Evolutionary conservation across 2,888 invertebrate species (phyloP), one percentile per base, ranked within the genome.

Genomic region (Stegophylla sp.): DNA sequence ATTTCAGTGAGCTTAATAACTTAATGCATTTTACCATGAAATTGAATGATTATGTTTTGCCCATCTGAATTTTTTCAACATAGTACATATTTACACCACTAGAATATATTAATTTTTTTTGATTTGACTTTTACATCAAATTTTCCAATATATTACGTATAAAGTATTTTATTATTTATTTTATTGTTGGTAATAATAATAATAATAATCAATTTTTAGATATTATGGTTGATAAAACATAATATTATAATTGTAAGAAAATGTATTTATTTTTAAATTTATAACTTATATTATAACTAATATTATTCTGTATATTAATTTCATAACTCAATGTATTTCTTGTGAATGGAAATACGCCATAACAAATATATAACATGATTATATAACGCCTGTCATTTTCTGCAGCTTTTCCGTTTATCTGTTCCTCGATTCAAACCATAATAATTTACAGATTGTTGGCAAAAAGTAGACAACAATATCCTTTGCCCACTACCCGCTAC

Each of bases 361-460:
- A 17, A 74, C 13, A 28, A 48, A 74, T 34, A 74, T 45, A 34
- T 74, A 17, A 17, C n/a, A 13, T 34, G 34, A 51, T 51, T 74
- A 63, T 59, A n/a, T 20, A 17, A 13, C 34, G 28, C 48, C 64
- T 28, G 26, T 75, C 64, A 41, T 64, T 53, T 64, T 53, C 34
- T 41, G 26, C n/a, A n/a, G n/a, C 64, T 26, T 76, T 76, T 41
- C 75, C 43, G 66, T 76, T 76, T 64, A 64, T 64, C 64, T 23
- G 64, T 53, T 75, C 34, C 51, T 53, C 75, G 75, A 53, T 75
- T 75, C 43, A 66, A 66, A 64, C 75, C 53, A 79, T 79, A 79
- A 79, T 79, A 79, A 79, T 71, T 79, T 79, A 69, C 51, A 61
- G 59, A 61, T 79, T 61, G 71, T 79, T 79, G 79, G 79, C 71